A percentile compares a stretch with the other conserved stretches of the same genome.
Conservation (phyloP, 2,113 vertebrate species). For the Sinocyclocheilus grahami region DNA sequence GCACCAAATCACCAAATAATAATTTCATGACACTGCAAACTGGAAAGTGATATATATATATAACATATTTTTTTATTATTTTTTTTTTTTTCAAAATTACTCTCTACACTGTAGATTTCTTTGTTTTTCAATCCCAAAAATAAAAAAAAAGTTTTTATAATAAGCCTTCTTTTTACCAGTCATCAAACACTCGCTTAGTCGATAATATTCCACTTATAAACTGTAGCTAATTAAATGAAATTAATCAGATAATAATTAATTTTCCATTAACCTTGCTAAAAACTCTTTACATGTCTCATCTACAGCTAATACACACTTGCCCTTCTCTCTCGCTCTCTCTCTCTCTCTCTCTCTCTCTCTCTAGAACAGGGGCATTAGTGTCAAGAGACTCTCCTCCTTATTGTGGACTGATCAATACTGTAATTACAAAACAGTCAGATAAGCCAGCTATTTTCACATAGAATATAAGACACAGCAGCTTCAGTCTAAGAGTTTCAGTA, state of each 20-base stretch:
- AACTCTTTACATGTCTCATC: background rate
- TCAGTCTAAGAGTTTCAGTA: background rate
- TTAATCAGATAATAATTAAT: background rate
- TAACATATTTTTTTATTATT: no score
- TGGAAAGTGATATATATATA: no score
- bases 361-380: background rate
- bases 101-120: no score
- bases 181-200: background rate
- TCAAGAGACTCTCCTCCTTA: background rate
- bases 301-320: background rate
- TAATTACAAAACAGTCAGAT: slow-evolving; percentile 36
- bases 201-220: background rate
- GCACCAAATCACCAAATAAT: no score
- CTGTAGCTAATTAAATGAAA: background rate
- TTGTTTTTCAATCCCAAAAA: background rate
- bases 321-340: slow-evolving; percentile 18
- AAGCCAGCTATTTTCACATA: background rate
- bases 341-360: background rate
- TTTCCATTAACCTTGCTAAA: slow-evolving; percentile 13
- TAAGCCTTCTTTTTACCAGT: background rate
- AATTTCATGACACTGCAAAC: no score
- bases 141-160: background rate
- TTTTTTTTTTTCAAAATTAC: no score
- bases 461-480: slow-evolving; percentile 5
- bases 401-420: slow-evolving; percentile 27